Evolutionary conservation across 2,888 invertebrate species (phyloP).

Genomic region (Acleris holmiana): DNA sequence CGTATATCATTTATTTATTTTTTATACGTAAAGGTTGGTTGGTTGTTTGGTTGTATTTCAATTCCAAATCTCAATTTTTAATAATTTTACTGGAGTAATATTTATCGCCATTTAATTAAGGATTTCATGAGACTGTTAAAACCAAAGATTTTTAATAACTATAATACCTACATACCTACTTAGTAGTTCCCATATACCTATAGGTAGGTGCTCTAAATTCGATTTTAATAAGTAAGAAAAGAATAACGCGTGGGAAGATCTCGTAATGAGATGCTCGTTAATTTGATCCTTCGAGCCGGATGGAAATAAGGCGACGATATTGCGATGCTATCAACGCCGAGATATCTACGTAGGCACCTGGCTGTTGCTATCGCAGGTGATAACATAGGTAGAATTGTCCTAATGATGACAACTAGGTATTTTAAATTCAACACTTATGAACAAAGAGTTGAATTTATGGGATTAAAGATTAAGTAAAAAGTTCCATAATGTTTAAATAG

Average conservation of each 20-base stretch:
- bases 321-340: conserved; percentile 43
- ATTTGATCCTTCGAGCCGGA: conserved; percentile 35
- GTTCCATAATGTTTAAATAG: no score
- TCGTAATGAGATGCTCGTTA: conserved; percentile 32
- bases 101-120: no score
- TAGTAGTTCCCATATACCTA: neutral
- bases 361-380: conserved; percentile 42
- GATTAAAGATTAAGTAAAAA: no score
- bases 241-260: conserved; percentile 13
- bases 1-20: no score
- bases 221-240: conserved; percentile 19
- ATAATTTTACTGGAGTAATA: no score
- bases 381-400: conserved; percentile 27
- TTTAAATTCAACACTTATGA: neutral
- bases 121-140: no score
- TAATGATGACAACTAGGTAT: conserved; percentile 14
- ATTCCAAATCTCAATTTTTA: no score
- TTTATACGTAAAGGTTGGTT: no score
- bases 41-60: no score
- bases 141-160: no score
- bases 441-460: neutral
- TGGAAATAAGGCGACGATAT: conserved; percentile 16
- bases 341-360: conserved; percentile 46
- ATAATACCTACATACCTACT: no score
- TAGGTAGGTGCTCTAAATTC: conserved; percentile 8